Evolutionary conservation across 2,888 invertebrate genomes (phyloP).

Genomic region (Stenoptilia bipunctidactyla): DNA sequence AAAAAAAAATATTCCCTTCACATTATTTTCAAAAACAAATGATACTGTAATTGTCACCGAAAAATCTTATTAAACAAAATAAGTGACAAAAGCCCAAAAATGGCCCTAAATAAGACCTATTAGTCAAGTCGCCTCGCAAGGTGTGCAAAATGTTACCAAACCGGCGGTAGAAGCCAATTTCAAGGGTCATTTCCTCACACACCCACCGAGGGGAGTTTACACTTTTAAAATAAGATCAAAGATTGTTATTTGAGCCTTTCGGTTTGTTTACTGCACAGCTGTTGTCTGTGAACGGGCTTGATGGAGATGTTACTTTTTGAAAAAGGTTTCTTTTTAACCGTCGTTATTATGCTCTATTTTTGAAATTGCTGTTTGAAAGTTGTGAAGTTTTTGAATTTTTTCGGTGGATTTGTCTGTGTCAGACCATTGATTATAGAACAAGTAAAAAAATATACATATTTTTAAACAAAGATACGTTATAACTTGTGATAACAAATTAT

Average conservation of each 20-base stretch:
- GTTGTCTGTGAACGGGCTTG: background rate
- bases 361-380: too few relatives aligned
- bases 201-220: constrained; percentile 28
- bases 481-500: too few relatives aligned
- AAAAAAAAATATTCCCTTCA: too few relatives aligned
- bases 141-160: constrained; percentile 49
- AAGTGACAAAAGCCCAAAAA: constrained; percentile 44
- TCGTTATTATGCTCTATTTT: too few relatives aligned
- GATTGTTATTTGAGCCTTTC: constrained; percentile 4
- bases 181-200: constrained; percentile 62
- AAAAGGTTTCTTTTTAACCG: too few relatives aligned
- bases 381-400: too few relatives aligned
- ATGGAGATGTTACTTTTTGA: background rate
- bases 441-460: too few relatives aligned
- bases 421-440: too few relatives aligned
- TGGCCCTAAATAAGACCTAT: constrained; percentile 47
- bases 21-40: too few relatives aligned
- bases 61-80: constrained; percentile 13
- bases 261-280: background rate
- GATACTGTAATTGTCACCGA: background rate
- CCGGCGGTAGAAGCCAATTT: constrained; percentile 47
- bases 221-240: constrained; percentile 34
- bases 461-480: too few relatives aligned
- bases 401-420: too few relatives aligned
- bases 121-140: constrained; percentile 52